A percentile compares a stretch with the other conserved stretches of the same genome.
Conservation (phyloP, 2,113 vertebrate species). For the Chionodraco myersi region DNA sequence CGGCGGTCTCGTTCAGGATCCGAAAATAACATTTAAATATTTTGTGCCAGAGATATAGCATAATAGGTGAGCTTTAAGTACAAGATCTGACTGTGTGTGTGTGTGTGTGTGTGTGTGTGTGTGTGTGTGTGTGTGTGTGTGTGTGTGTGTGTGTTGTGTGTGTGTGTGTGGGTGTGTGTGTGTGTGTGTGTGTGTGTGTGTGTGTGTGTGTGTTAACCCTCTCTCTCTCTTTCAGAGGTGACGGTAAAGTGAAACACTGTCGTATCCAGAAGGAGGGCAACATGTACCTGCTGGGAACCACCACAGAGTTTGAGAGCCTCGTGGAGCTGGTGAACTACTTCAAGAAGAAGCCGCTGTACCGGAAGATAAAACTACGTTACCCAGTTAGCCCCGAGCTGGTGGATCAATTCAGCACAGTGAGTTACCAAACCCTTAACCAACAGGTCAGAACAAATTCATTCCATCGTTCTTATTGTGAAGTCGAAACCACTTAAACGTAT, state of each 20-base stretch:
- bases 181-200: no score
- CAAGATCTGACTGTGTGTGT: no score
- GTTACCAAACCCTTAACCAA: constrained; percentile 38
- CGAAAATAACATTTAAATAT: no score
- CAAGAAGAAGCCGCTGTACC: constrained; percentile 91
- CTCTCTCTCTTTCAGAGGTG: constrained; percentile 84
- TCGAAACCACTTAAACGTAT: neutral
- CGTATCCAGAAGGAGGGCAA: constrained; percentile 91
- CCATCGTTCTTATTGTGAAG: neutral
- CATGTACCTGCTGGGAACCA: constrained; percentile 92
- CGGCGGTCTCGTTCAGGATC: no score
- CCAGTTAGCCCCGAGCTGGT: constrained; percentile 93
- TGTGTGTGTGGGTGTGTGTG: no score
- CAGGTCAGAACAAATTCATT: neutral
- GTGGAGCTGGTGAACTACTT: constrained; percentile 95
- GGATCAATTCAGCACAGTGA: constrained; percentile 89
- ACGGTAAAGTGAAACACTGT: constrained; percentile 96
- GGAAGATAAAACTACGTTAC: constrained; percentile 95
- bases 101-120: no score
- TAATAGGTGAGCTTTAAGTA: no score
- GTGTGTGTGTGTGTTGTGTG: no score
- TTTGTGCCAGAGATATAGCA: no score
- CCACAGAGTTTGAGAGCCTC: constrained; percentile 94
- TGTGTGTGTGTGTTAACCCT: neutral
- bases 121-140: no score